These are phyloP conservation scores for Diarsia rubi DNA, from an alignment of 2,888 invertebrate genomes.

Conservation along the genomic window DNA sequence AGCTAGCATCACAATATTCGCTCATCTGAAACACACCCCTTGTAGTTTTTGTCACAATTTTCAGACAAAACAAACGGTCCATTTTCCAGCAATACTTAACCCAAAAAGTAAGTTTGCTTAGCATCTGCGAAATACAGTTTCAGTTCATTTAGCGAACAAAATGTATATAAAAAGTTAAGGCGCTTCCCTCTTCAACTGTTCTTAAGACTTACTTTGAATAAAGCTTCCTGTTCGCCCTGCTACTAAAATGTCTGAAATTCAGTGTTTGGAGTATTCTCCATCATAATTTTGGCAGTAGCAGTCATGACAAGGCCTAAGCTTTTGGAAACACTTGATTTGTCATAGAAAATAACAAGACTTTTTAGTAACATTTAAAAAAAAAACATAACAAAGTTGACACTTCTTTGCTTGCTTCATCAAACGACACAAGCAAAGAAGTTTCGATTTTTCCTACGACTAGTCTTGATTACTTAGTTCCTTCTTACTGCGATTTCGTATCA, in stretches of 20 bases:
- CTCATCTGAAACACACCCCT: neutral
- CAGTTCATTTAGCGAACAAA: conserved; percentile 88
- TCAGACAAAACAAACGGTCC: conserved; percentile 42
- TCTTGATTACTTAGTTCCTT: neutral
- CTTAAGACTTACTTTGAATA: conserved; percentile 87
- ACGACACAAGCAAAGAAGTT: too few relatives aligned
- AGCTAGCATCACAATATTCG: neutral
- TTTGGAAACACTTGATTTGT: neutral
- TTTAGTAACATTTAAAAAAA: neutral
- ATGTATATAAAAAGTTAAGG: conserved; percentile 90
- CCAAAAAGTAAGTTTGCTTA: conserved; percentile 70
- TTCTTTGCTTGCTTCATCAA: neutral
- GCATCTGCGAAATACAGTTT: conserved; percentile 86
- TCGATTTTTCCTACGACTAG: neutral
- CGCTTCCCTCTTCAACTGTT: conserved; percentile 83
- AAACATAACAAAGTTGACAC: neutral
- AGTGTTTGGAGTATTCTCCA: neutral
- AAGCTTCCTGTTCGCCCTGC: conserved; percentile 73
- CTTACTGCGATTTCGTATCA: neutral
- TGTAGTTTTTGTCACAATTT: conserved; percentile 20
- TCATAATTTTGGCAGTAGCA: neutral
- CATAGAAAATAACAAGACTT: neutral
- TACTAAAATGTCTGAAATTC: conserved; percentile 18
- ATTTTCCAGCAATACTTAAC: conserved; percentile 55
- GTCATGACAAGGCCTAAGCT: neutral